Evolutionary conservation across 2,797 vertebrate species (phyloP).

Genomic region (Coccyzus lansbergi): DNA sequence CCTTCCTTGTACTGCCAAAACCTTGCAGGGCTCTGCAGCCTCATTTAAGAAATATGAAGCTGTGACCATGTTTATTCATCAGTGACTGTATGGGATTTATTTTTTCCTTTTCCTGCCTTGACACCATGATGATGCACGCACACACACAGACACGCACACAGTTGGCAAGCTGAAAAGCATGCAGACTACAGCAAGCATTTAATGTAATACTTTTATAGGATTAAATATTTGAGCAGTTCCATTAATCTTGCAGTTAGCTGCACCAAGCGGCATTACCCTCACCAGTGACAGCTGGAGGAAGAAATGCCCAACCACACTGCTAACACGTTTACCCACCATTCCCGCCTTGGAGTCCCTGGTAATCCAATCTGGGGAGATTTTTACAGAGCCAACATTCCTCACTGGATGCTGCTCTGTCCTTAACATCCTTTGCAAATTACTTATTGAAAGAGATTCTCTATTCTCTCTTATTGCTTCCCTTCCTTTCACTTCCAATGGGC

Average conservation of each 20-base stretch:
- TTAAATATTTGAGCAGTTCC: slow-evolving; percentile 48
- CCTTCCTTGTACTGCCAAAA: background rate
- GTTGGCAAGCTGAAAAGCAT: background rate
- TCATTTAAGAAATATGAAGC: background rate
- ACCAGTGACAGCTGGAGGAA: background rate
- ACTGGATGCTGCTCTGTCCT: background rate
- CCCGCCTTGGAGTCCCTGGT: background rate
- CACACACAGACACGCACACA: background rate
- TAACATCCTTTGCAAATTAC: background rate
- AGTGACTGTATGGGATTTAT: background rate
- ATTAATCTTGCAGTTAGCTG: slow-evolving; percentile 48
- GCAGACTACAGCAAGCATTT: background rate
- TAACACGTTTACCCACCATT: background rate
- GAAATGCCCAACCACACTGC: background rate
- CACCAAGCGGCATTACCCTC: background rate
- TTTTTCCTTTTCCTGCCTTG: background rate
- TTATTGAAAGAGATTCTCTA: background rate
- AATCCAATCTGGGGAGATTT: background rate
- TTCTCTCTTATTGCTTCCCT: background rate
- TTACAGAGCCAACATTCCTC: background rate
- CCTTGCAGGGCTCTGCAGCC: background rate
- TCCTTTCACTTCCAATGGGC: background rate
- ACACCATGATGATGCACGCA: background rate
- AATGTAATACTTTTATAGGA: background rate
- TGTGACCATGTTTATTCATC: background rate